Evolutionary conservation across 2,113 vertebrate genomes (phyloP), one percentile per base, ranked within the genome.

Genomic region (Lucifuga dentata): DNA sequence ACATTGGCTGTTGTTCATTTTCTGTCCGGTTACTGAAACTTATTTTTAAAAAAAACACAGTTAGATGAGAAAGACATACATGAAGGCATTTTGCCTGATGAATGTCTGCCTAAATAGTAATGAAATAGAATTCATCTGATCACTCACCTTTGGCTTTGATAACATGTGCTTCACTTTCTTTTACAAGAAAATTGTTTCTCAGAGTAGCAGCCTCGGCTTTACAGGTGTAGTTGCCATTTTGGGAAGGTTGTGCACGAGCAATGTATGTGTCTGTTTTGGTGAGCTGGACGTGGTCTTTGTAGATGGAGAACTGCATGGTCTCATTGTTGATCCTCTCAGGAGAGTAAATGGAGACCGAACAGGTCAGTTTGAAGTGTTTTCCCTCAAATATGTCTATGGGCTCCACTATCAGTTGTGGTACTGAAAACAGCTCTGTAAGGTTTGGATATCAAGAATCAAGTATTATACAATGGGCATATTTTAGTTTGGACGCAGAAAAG

Each of bases 381-480:
- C 76, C 84, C 60, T 89, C 85, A 48, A 88, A 88, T 12, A 92
- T 29, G 15, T 82, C 53, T 1, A 3, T 0, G 0, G 88, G 71
- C 3, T 38, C 5, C 55, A 90, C 20, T 8, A 5, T 68, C 66
- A 93, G 66, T 1, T 2, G 23, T 3, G 93, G 93, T 58, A 43
- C 76, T n/a, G 89, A 92, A 63, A 91, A 92, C 44, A 93, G 63
- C 40, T 88, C 93, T 93, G 80, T 57, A 35, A 32, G 13, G 6
- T 23, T 23, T 29, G 43, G 32, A 63, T 0, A 35, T 21, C 11
- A 46, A 43, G 45, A 46, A 45, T 5, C 0, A 57, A 21, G 5
- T 5, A 52, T 13, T 43, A 52, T 3, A 17, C 8, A 49, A 21
- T 11, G 3, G 15, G 41, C 32, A 2, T 51, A 2, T 8, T 44